A percentile compares a stretch with the other conserved stretches of the same genome.
phyloP scores from a whole-genome alignment of 2,888 invertebrate species.

The Liopterus haemorrhoidalis region DNA sequence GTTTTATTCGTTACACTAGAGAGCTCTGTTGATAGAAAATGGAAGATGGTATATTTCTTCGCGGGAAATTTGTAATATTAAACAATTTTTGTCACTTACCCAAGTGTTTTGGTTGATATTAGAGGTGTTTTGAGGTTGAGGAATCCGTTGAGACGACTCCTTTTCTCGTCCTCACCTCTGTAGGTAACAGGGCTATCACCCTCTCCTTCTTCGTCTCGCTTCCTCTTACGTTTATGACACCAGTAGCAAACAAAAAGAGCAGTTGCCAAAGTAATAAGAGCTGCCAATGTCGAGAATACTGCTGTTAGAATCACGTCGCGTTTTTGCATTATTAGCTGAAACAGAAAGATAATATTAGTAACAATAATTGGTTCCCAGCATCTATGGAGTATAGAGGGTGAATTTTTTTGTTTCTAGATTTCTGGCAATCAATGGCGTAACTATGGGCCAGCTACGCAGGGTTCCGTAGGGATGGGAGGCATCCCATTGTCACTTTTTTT shows the following conservation, averaged over 20 bases:
- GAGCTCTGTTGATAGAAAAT: no score
- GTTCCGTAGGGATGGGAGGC: no score
- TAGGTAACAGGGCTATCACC: conserved; percentile 37
- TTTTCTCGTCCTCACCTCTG: conserved; percentile 49
- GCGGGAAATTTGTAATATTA: conserved; percentile 2
- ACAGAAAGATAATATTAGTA: no score
- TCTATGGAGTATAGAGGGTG: no score
- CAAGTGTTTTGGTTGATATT: conserved; percentile 67
- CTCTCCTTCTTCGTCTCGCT: conserved; percentile 54
- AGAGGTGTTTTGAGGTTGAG: conserved; percentile 66
- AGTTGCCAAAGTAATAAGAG: conserved; percentile 53
- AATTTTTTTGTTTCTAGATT: no score
- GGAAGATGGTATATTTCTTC: no score
- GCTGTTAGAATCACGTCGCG: conserved; percentile 60
- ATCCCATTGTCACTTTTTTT: no score
- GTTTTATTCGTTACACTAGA: no score
- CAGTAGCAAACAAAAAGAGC: conserved; percentile 54
- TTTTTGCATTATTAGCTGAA: conserved; percentile 63
- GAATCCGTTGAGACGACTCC: conserved; percentile 58
- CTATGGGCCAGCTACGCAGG: no score
- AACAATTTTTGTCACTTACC: conserved; percentile 53
- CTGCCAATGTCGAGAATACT: conserved; percentile 58
- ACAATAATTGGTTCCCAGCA: no score
- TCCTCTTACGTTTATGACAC: conserved; percentile 52
- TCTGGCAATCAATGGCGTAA: no score